Conservation (phyloP, 2,797 vertebrate genomes). For the Aplochiton taeniatus region DNA sequence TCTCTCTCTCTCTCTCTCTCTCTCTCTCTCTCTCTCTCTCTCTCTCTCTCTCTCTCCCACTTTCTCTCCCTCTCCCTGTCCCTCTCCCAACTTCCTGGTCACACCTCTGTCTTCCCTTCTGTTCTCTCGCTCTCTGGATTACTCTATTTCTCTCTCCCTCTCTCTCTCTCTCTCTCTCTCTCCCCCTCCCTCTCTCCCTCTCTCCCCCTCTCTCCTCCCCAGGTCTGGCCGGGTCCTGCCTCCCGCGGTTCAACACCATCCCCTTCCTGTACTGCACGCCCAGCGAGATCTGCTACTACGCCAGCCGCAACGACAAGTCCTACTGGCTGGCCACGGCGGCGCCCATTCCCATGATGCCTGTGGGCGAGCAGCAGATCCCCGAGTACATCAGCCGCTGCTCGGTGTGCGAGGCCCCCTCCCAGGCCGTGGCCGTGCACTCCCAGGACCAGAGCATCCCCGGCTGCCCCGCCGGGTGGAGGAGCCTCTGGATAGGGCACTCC, state of each 20-base stretch:
- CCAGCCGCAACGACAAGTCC: conserved; percentile 94
- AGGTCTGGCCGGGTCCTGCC: conserved; percentile 94
- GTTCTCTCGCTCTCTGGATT: neutral
- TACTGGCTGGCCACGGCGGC: conserved; percentile 97
- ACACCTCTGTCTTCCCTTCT: neutral
- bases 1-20: neutral
- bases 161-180: neutral
- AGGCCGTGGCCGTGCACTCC: conserved; percentile 92
- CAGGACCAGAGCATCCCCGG: conserved; percentile 89
- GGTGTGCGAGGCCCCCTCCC: conserved; percentile 91
- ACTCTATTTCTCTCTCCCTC: neutral
- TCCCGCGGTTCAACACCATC: conserved; percentile 94
- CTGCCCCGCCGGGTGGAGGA: conserved; percentile 91
- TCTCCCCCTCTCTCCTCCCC: conserved; percentile 1
- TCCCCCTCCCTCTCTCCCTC: neutral
- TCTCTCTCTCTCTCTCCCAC: neutral
- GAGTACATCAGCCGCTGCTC: conserved; percentile 94
- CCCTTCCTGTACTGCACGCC: conserved; percentile 97
- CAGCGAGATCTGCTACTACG: conserved; percentile 90
- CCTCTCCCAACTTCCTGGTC: neutral
- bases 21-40: neutral
- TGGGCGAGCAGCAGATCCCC: conserved; percentile 80
- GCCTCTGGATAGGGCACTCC: conserved; percentile 97
- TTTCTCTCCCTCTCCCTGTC: neutral
- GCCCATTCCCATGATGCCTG: conserved; percentile 96